Base-by-base conservation (phyloP, 2,888 invertebrate species). In the Nyleta sp. region DNA sequence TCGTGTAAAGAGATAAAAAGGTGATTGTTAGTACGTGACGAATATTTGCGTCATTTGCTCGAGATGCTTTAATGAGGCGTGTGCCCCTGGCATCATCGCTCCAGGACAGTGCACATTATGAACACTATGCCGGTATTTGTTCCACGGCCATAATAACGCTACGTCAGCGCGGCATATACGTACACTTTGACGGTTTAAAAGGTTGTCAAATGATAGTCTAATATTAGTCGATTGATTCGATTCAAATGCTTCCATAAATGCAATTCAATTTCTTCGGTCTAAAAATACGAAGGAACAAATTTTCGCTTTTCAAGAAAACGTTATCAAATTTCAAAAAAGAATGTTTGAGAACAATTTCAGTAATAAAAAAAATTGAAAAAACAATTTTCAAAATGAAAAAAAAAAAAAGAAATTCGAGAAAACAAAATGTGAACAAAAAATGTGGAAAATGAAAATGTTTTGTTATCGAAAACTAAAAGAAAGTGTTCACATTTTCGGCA, bases 31-130 rank as follows among this genome's bases (percentile, higher is more conserved):
- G 76, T 74, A 81, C 82, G 81, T 85, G 82, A 84, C 81, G 78
- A 70, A 83, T 84, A 71, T 81, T 84, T 80, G 73, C 81, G 83
- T 84, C 81, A 84, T 87, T 86, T 83, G 79, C 80, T 77, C 28
- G 81, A 80, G 78, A 80, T 79, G 82, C 74, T 84, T 84, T 87
- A 87, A 88, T 86, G 87, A 87, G 87, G 79, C 83, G 81, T 84
- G 83, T 79, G 84, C 84, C 83, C 80, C 71, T 72, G 80, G 84
- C 83, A 82, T 84, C 65, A 71, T 65, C 68, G 67, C 74, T 70
- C n/a, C 57, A 50, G 50, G 13, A 70, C 44, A 57, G 31, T 31
- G 62, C 55, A 42, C 67, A 52, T 52, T 60, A 24, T 42, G 18
- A 55, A 28, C 64, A 31, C 48, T 62, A 24, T 64, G 50, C 13